phyloP scores from a whole-genome alignment of 2,797 vertebrate species.

The Acanthurus lineatus region DNA sequence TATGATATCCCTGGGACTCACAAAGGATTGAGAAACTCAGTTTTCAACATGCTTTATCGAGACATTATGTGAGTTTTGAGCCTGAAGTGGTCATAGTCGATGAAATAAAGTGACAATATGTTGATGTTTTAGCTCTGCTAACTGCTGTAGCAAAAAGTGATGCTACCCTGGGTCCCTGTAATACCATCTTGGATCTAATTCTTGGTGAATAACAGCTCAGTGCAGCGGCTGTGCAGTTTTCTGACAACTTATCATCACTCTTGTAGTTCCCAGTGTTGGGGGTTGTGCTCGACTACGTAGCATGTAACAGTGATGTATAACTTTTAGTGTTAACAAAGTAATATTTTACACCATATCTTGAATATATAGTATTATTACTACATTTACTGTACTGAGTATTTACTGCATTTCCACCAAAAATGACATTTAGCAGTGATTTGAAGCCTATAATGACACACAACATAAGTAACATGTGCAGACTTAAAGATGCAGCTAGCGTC shows the following conservation, averaged over 20 bases:
- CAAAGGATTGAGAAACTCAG: constrained; percentile 1
- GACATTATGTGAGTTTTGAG: not conserved
- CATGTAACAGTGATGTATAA: no score
- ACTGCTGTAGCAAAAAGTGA: not conserved
- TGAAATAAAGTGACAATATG: not conserved
- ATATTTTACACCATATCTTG: no score
- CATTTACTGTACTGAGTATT: no score
- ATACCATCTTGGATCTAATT: not conserved
- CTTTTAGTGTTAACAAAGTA: no score
- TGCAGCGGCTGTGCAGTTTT: not conserved
- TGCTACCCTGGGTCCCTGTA: not conserved
- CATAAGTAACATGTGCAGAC: no score
- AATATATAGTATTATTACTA: no score
- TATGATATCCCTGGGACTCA: constrained; percentile 5
- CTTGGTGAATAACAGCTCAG: not conserved
- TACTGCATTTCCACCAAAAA: no score
- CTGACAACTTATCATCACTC: not conserved
- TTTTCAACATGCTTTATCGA: constrained; percentile 12
- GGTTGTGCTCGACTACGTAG: no score
- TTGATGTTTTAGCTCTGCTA: not conserved
- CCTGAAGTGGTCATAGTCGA: not conserved
- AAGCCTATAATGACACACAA: no score
- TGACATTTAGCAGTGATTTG: no score
- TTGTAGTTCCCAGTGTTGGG: not conserved
- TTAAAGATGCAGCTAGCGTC: no score